Conservation (phyloP, 2,113 vertebrate species). For the Cromileptes altivelis region DNA sequence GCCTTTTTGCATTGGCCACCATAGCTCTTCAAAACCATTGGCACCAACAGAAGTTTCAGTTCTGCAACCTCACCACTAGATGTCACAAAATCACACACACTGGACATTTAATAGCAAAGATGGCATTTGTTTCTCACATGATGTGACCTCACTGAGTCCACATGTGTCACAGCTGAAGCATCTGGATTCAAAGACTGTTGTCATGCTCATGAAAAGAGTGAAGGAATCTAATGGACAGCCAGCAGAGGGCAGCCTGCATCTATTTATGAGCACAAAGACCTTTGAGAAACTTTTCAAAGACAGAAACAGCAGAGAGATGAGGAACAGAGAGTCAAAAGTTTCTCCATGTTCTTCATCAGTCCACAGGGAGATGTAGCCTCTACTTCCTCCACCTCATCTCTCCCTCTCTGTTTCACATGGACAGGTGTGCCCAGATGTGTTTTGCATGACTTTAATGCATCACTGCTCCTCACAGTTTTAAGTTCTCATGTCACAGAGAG, state of each 20-base stretch:
- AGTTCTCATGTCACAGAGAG: too few species aligned
- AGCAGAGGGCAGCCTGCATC: constrained; percentile 46
- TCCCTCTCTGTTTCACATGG: too few species aligned
- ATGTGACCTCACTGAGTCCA: background rate
- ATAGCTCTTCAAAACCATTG: too few species aligned
- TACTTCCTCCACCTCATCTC: background rate
- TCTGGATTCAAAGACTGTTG: background rate
- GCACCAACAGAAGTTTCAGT: too few species aligned
- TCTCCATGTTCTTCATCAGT: background rate
- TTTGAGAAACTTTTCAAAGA: background rate
- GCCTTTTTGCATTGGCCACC: too few species aligned
- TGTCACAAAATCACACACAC: too few species aligned
- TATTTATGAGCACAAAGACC: background rate
- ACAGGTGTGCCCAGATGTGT: too few species aligned
- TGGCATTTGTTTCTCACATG: background rate
- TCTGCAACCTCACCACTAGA: too few species aligned
- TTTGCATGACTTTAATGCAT: too few species aligned
- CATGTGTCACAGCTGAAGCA: background rate
- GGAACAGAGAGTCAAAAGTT: background rate
- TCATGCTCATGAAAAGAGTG: background rate
- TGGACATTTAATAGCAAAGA: too few species aligned
- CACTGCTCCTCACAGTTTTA: too few species aligned
- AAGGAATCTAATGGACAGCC: background rate
- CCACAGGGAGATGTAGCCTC: background rate
- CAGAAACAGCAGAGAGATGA: background rate